Percentiles rank a stretch among this genome's conserved stretches.
Evolutionary conservation across 1,140 invertebrate genomes (phyloP).

Genomic region (Gryon sp.): DNA sequence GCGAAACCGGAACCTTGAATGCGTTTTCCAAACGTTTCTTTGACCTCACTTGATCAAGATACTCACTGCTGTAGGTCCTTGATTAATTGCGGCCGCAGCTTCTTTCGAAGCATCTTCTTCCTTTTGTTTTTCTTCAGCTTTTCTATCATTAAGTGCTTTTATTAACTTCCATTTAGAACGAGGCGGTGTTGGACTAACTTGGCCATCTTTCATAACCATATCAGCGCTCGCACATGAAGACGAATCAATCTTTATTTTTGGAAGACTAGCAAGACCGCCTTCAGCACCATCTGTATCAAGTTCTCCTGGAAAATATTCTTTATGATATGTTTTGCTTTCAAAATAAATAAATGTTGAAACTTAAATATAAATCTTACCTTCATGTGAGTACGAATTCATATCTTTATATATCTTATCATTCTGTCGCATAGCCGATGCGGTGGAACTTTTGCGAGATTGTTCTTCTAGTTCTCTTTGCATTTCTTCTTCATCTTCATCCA

Average conservation of each 20-base stretch:
- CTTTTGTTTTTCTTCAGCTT: slow-evolving; percentile 90
- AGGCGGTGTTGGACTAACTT: slow-evolving; percentile 80
- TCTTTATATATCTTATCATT: slow-evolving; percentile 72
- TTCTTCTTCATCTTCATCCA: slow-evolving; percentile 84
- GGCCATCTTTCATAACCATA: slow-evolving; percentile 74
- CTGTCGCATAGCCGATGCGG: slow-evolving; percentile 72
- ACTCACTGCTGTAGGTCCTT: slow-evolving; percentile 76
- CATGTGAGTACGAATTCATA: slow-evolving; percentile 72
- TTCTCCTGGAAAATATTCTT: slow-evolving; percentile 72
- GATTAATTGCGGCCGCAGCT: slow-evolving; percentile 68
- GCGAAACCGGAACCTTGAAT: slow-evolving; percentile 58
- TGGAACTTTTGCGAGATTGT: slow-evolving; percentile 71
- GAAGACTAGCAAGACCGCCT: no score
- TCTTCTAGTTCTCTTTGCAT: slow-evolving; percentile 70
- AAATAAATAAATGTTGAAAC: neutral
- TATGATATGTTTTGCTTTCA: no score
- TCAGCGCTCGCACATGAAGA: slow-evolving; percentile 73
- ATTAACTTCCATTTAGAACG: slow-evolving; percentile 94
- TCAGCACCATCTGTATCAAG: slow-evolving; percentile 72
- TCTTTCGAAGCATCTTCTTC: slow-evolving; percentile 82
- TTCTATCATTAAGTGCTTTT: slow-evolving; percentile 92
- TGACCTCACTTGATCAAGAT: slow-evolving; percentile 78
- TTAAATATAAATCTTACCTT: slow-evolving; percentile 77
- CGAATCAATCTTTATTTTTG: slow-evolving; percentile 80
- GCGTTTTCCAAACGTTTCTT: slow-evolving; percentile 74